Base-by-base conservation (phyloP, 2,113 vertebrate species). In the Meleagris gallopavo region DNA sequence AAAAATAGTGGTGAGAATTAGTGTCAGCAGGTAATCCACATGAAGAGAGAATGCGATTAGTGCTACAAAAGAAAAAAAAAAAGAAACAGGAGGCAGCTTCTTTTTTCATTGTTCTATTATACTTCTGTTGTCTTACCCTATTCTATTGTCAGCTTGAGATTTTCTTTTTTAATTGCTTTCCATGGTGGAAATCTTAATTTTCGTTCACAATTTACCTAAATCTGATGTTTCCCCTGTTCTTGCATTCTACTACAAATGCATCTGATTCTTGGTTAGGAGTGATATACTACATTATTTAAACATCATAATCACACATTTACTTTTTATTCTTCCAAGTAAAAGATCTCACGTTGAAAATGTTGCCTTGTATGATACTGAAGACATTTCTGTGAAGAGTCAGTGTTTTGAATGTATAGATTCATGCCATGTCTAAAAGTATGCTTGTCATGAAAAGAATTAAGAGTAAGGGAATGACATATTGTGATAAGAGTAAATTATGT, bases 371-470 rank as follows among this genome's bases (percentile, higher is more conserved):
- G 64, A 62, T 3, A 36, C 1, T 13, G 7, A 27, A 76, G 78
- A 17, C 20, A 46, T 55, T 67, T 91, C 64, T 69, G 55, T 52
- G 40, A 69, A 61, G 60, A 61, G 24, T 25, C 29, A 3, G 25
- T 83, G 32, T 71, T 91, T 85, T 71, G 21, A 81, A 78, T 12
- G 78, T 14, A 83, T 21, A 86, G 41, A 81, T 30, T 22, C 78
- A 81, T 40, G 38, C 30, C 65, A 36, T 74, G 43, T 64, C 64
- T 85, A 17, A 11, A 57, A 87, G 40, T 6, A 36, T 12, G n/a
- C 36, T 78, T 71, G 65, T 86, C 36, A 36, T 15, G 13, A 82
- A 91, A 74, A 69, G 21, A 88, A 86, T 52, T 80, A 71, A 74
- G 40, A 41, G 29, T 36, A 71, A 77, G 10, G 24, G 24, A 73